A percentile compares a stretch with the other conserved stretches of the same genome.
Conservation (phyloP, 2,797 vertebrate genomes). For the Acanthurus lineatus region DNA sequence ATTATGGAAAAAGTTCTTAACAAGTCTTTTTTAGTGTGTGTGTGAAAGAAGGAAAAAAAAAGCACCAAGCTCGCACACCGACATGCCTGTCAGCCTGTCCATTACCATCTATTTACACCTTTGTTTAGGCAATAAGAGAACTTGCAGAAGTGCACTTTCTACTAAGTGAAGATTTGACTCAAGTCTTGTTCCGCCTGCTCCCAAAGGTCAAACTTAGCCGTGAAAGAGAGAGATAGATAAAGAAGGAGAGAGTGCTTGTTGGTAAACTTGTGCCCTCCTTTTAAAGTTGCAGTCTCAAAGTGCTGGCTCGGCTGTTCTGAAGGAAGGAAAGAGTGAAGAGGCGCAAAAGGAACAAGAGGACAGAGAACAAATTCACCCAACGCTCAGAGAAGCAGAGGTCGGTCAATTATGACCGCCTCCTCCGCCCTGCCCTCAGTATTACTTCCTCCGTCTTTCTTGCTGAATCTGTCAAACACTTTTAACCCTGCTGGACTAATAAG, state of each 20-base stretch:
- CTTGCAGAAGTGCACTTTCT: slow-evolving; percentile 67
- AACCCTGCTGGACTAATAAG: slow-evolving; percentile 65
- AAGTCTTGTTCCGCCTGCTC: slow-evolving; percentile 49
- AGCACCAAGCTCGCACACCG: not conserved
- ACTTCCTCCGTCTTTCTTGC: slow-evolving; percentile 33
- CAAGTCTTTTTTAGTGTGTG: too few relatives aligned
- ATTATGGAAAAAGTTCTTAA: too few relatives aligned
- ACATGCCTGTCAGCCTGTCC: slow-evolving; percentile 3
- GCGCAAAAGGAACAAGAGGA: slow-evolving; percentile 44
- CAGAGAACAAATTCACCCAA: slow-evolving; percentile 43
- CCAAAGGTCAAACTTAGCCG: slow-evolving; percentile 63
- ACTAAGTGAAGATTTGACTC: slow-evolving; percentile 56
- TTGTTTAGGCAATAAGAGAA: slow-evolving; percentile 65
- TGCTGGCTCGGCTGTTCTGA: slow-evolving; percentile 66
- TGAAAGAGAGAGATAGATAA: slow-evolving; percentile 20
- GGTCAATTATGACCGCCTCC: slow-evolving; percentile 58
- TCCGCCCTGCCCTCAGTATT: slow-evolving; percentile 47
- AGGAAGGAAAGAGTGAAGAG: slow-evolving; percentile 31
- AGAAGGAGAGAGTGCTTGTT: slow-evolving; percentile 35
- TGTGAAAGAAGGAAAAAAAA: not conserved
- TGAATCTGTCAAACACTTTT: slow-evolving; percentile 60
- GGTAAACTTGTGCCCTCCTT: slow-evolving; percentile 61
- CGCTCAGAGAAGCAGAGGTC: slow-evolving; percentile 38
- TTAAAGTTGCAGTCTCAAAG: slow-evolving; percentile 57
- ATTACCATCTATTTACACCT: slow-evolving; percentile 44